Base-by-base conservation (phyloP, 2,888 invertebrate species). In the Elmis aenea region DNA sequence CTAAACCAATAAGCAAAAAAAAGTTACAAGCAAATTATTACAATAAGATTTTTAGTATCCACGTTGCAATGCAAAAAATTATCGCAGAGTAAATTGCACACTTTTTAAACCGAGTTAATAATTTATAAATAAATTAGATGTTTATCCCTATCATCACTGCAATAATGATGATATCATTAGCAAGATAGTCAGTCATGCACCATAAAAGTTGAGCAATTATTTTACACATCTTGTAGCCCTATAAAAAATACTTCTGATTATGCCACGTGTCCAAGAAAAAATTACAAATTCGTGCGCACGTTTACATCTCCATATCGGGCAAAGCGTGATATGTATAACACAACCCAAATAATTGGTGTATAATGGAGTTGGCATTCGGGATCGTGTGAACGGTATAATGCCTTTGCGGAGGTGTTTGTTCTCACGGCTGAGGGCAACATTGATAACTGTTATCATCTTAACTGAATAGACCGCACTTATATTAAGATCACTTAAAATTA, bases 271-370 rank as follows among this genome's bases (percentile, higher is more conserved):
- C 40, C 45, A 36, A 33, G 45, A 47, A 56, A 52, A 57, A 58
- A 59, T 54, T 55, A 59, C 56, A 50, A 52, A 59, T 60, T 62
- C 62, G 62, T 61, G 62, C 56, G 51, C 63, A 61, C 61, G 61
- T 58, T 61, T 50, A 48, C 52, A 56, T 58, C 58, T 56, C 60
- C 58, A 58, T 61, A 62, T 61, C 59, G 51, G 55, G 57, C 31
- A 38, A 54, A 62, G 62, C 64, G 63, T 64, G 63, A 64, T 65
- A 65, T 65, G 62, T 65, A 64, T 62, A 65, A 63, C 65, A 64
- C 63, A 62, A 60, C 61, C 63, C 59, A 63, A 65, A 65, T 64
- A 65, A 65, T 65, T 64, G 63, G 59, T 59, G 50, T 58, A 62
- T 63, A 63, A 64, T 64, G 61, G 62, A 59, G 52, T 52, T 53